Evolutionary conservation across 2,888 invertebrate genomes (phyloP).

Genomic region (Eustalomyia histrio): DNA sequence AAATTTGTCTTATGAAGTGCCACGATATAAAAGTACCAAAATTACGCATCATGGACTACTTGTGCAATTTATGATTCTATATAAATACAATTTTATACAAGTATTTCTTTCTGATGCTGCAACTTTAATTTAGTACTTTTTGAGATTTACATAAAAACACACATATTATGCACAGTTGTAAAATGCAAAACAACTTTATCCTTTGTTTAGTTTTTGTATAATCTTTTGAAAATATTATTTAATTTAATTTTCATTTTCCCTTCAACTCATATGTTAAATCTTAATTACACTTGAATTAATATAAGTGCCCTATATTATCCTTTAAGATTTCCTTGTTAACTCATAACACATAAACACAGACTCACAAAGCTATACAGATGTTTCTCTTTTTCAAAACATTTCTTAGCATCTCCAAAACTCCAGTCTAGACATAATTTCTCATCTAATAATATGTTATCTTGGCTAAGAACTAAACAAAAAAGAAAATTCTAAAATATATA

Average conservation of each 20-base stretch:
- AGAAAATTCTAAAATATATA: background rate
- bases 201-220: background rate
- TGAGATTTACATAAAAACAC: background rate
- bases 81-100: no score
- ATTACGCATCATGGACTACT: no score
- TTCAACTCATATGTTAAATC: conserved; percentile 41
- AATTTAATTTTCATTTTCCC: conserved; percentile 35
- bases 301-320: conserved; percentile 61
- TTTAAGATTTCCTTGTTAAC: conserved; percentile 50
- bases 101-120: no score
- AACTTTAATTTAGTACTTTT: background rate
- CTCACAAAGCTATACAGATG: background rate
- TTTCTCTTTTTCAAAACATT: conserved; percentile 4
- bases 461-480: conserved; percentile 13
- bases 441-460: conserved; percentile 54
- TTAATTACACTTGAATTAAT: conserved; percentile 64
- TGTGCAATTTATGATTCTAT: no score
- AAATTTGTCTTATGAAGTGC: no score
- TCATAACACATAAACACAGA: background rate
- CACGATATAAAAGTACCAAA: no score
- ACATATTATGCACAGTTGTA: background rate
- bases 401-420: background rate
- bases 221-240: background rate
- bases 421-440: conserved; percentile 65
- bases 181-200: background rate